Percentiles rank a stretch among this genome's conserved stretches.
These are phyloP conservation scores for Oreochromis tanganicae DNA, from an alignment of 2,113 vertebrate species.

Conservation along the genomic window DNA sequence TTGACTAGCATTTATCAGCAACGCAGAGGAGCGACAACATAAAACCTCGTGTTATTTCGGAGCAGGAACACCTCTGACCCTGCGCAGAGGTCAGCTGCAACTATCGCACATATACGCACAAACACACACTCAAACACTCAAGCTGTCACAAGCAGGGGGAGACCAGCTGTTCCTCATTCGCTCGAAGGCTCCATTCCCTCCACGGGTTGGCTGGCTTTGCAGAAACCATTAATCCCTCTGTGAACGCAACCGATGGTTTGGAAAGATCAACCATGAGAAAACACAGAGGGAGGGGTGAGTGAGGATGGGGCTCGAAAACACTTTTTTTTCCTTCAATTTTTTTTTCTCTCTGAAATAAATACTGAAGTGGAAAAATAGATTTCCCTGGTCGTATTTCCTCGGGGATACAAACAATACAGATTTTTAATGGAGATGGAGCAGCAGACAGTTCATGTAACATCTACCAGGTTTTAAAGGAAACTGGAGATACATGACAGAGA, in stretches of 20 bases:
- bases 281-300: not conserved
- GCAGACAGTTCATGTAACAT: conserved; percentile 58
- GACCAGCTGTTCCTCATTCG: conserved; percentile 64
- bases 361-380: conserved; percentile 41
- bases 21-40: not conserved
- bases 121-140: conserved; percentile 11
- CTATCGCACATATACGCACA: not conserved
- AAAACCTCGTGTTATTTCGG: not conserved
- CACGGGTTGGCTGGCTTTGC: conserved; percentile 41
- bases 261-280: conserved; percentile 56
- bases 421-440: conserved; percentile 35
- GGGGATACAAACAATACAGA: conserved; percentile 40
- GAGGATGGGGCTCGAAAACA: not conserved
- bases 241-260: conserved; percentile 47
- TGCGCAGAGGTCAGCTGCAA: conserved; percentile 28
- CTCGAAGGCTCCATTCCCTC: conserved; percentile 41
- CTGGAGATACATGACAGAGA: conserved; percentile 21
- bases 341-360: not conserved
- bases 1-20: not conserved
- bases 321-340: not conserved
- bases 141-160: conserved; percentile 50
- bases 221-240: conserved; percentile 60
- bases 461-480: conserved; percentile 39
- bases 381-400: conserved; percentile 46
- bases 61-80: conserved; percentile 9